Conservation (phyloP, 2,888 invertebrate genomes). For the Physocephala rufipes region DNA sequence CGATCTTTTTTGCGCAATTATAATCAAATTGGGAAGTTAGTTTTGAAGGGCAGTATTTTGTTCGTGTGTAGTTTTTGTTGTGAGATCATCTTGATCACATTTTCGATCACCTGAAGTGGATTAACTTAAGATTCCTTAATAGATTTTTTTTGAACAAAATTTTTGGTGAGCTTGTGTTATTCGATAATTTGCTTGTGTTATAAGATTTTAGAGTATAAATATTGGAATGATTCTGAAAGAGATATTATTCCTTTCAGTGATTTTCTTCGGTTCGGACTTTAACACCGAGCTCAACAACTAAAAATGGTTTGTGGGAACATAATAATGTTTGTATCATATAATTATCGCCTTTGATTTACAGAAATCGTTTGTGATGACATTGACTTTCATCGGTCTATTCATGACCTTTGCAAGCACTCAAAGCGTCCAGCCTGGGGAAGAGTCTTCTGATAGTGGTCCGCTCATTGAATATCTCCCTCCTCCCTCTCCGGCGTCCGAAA, state of each 20-base stretch:
- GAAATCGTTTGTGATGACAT: slow-evolving; percentile 55
- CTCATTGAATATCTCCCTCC: slow-evolving; percentile 33
- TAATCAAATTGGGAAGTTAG: too few relatives aligned
- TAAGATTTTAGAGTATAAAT: slow-evolving; percentile 52
- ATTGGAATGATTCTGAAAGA: slow-evolving; percentile 43
- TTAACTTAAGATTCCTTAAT: too few relatives aligned
- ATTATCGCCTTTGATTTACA: slow-evolving; percentile 37
- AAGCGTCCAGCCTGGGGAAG: too few relatives aligned
- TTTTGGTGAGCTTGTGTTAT: too few relatives aligned
- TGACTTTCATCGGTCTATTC: slow-evolving; percentile 48
- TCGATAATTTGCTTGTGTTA: too few relatives aligned
- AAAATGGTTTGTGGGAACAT: slow-evolving; percentile 52
- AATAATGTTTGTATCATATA: background rate
- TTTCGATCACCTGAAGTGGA: too few relatives aligned
- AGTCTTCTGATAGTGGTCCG: slow-evolving; percentile 39
- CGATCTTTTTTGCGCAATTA: too few relatives aligned
- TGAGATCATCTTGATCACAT: too few relatives aligned
- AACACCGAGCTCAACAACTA: slow-evolving; percentile 37
- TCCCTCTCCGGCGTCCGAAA: slow-evolving; percentile 45
- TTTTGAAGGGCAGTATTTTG: too few relatives aligned
- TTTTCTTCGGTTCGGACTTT: slow-evolving; percentile 52
- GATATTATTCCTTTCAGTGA: slow-evolving; percentile 57
- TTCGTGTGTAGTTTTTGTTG: too few relatives aligned
- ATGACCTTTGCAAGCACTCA: too few relatives aligned
- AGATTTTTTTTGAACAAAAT: too few relatives aligned